Evolutionary conservation across 2,113 vertebrate species (phyloP).

Genomic region (Poecilia latipinna): DNA sequence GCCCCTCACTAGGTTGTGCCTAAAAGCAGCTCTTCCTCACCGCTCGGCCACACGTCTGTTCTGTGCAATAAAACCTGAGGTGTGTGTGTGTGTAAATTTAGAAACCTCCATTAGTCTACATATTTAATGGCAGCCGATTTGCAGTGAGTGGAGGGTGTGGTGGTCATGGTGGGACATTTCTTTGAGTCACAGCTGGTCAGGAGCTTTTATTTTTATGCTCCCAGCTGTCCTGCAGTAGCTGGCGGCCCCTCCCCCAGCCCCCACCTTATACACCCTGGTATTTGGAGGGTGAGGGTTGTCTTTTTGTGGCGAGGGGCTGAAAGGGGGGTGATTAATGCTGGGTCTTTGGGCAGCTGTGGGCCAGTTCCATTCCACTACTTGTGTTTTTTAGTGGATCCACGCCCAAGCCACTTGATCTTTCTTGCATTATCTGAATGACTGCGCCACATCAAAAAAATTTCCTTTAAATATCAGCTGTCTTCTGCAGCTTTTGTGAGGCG

Average conservation of each 20-base stretch:
- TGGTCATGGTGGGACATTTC: constrained; percentile 46
- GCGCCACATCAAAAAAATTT: constrained; percentile 11
- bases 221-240: constrained; percentile 77
- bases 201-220: constrained; percentile 80
- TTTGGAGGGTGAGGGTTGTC: constrained; percentile 52
- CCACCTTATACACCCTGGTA: constrained; percentile 23
- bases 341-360: constrained; percentile 1
- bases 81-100: constrained; percentile 45
- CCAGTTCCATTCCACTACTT: too few relatives aligned
- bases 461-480: constrained; percentile 26
- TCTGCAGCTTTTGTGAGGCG: not conserved
- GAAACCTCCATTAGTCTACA: constrained; percentile 61
- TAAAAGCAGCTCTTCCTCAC: constrained; percentile 16
- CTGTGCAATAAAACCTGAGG: constrained; percentile 37
- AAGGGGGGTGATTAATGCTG: constrained; percentile 21
- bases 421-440: constrained; percentile 48
- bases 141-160: constrained; percentile 44
- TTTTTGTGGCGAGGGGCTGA: constrained; percentile 14
- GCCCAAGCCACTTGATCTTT: constrained; percentile 20
- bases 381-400: constrained; percentile 24
- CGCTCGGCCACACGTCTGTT: constrained; percentile 14
- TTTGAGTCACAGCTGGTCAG: constrained; percentile 71
- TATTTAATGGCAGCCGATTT: constrained; percentile 48
- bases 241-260: constrained; percentile 7
- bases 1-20: not conserved